Base-by-base conservation (phyloP, 2,888 invertebrate genomes). In the Dryobota labecula region DNA sequence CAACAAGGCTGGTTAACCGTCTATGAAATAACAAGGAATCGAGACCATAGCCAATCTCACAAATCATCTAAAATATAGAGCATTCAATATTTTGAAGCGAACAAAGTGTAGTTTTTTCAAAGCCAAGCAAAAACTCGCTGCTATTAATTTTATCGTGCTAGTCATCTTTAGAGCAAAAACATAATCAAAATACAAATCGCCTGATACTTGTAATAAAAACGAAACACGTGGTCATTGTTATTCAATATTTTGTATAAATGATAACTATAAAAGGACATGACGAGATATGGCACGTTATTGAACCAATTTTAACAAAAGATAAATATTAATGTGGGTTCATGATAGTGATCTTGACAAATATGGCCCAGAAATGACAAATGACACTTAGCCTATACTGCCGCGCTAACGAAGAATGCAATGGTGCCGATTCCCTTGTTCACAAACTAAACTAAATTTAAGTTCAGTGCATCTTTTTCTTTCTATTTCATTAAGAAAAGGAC, bases 141-240 rank as follows among this genome's bases (percentile, higher is more conserved):
- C 83, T 78, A 84, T 87, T 87, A 84, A 86, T 85, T 85, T 84
- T 82, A 85, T 76, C 66, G 53, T 41, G 65, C 72, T 60, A 74
- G 73, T 70, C 80, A 82, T 78, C 70, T 81, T 69, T 70, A 33
- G 20, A 57, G 64, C 69, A 84, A 84, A 83, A 83, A 82, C 62
- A 56, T 71, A 68, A 84, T 82, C 76, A 75, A 83, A 80, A 73
- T 70, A 81, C 53, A 71, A 62, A 81, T 70, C 53, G 63, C 57
- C 72, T 70, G 67, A 47, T 51, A 53, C 57, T 65, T 56, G 24
- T 62, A 54, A 78, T 73, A 74, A 70, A 82, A 84, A 78, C 65
- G 27, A 69, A 70, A 73, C 69, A 84, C 79, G 84, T 80, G 80
- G 70, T 66, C 67, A 68, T 78, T 70, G 80, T 78, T 80, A 72